Percentiles rank a stretch among this genome's conserved stretches.
Evolutionary conservation across 1,140 invertebrate species (phyloP).

Genomic region (Arctopsyche grandis): DNA sequence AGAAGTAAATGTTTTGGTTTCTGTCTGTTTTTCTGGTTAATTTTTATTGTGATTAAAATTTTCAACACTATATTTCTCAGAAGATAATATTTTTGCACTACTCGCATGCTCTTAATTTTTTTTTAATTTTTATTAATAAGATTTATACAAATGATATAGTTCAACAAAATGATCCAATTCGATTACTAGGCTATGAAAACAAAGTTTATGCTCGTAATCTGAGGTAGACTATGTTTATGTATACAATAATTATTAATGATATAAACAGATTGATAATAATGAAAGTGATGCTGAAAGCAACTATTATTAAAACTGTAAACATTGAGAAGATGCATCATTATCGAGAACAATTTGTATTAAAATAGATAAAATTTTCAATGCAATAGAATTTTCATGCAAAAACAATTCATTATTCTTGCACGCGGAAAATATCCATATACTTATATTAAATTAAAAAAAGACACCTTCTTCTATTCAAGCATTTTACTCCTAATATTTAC

Average conservation of each 20-base stretch:
- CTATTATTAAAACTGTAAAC: not conserved
- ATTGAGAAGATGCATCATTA: not conserved
- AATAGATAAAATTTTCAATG: not conserved
- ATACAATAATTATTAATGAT: no score
- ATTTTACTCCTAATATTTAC: not conserved
- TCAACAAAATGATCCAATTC: no score
- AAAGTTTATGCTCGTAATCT: not conserved
- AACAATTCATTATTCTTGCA: slow-evolving; percentile 13
- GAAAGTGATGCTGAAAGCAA: not conserved
- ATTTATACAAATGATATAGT: no score
- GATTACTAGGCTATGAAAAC: not conserved
- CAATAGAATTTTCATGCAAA: not conserved
- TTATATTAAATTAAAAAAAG: not conserved
- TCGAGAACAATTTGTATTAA: no score
- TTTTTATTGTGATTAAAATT: no score
- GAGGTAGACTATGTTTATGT: not conserved
- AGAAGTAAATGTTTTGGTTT: no score
- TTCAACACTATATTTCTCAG: no score
- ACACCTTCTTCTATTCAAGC: not conserved
- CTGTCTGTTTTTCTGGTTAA: no score
- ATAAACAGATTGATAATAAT: no score
- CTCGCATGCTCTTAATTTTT: no score
- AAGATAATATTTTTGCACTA: no score
- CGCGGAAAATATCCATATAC: not conserved
- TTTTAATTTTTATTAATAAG: no score